Conservation (phyloP, 2,113 vertebrate genomes). For the Propithecus coquereli region DNA sequence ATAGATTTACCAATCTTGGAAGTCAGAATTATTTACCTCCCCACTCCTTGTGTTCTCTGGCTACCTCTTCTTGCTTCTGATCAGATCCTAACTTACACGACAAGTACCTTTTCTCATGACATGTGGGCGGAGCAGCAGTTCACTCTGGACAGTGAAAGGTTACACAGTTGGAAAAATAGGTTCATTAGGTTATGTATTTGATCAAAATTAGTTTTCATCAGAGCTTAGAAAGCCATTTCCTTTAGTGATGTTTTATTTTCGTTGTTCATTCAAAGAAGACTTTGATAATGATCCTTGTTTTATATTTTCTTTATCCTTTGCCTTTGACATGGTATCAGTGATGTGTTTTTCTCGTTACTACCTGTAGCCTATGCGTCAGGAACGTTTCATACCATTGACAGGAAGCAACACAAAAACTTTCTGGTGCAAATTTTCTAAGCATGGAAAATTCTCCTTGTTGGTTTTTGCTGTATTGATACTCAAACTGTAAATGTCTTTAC, state of each 20-base stretch:
- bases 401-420: conserved; percentile 21
- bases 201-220: conserved; percentile 58
- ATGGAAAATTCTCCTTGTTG: neutral
- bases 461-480: neutral
- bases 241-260: conserved; percentile 63
- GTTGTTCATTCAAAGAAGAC: conserved; percentile 66
- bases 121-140: neutral
- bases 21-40: neutral
- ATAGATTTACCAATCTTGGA: neutral
- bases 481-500: neutral
- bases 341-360: conserved; percentile 43
- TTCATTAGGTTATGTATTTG: neutral
- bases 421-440: neutral
- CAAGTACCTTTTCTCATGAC: neutral
- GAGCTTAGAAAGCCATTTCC: conserved; percentile 51
- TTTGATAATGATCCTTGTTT: neutral
- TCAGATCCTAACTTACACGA: neutral
- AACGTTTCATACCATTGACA: neutral
- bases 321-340: neutral
- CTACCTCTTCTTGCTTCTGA: rapidly evolving
- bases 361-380: neutral
- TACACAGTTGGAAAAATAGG: neutral
- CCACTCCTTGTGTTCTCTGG: rapidly evolving
- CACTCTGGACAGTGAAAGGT: rapidly evolving
- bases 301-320: neutral